phyloP scores from a whole-genome alignment of 2,888 invertebrate genomes.

The Plusia festucae region DNA sequence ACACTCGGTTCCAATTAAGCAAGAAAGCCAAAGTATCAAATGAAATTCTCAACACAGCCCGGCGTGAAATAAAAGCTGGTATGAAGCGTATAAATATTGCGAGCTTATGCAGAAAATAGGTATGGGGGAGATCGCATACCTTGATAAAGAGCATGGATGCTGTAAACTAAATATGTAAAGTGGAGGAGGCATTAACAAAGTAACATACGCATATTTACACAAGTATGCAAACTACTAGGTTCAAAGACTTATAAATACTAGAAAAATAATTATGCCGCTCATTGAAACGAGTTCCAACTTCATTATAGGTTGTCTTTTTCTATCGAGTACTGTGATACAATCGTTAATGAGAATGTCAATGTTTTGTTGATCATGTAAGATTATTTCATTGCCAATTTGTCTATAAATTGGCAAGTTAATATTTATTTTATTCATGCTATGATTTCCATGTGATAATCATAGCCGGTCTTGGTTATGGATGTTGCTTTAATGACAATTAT shows the following conservation, averaged over 20 bases:
- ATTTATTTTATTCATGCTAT: slow-evolving; percentile 47
- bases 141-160: slow-evolving; percentile 68
- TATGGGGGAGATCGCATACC: slow-evolving; percentile 75
- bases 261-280: slow-evolving; percentile 51
- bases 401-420: slow-evolving; percentile 30
- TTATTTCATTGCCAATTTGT: slow-evolving; percentile 54
- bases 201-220: slow-evolving; percentile 52
- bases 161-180: slow-evolving; percentile 68
- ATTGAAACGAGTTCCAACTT: slow-evolving; percentile 48
- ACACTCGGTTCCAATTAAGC: slow-evolving; percentile 46
- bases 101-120: slow-evolving; percentile 73
- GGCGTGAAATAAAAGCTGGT: slow-evolving; percentile 59
- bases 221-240: slow-evolving; percentile 48
- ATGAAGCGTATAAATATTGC: slow-evolving; percentile 59
- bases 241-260: slow-evolving; percentile 50
- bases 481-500: slow-evolving; percentile 43
- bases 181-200: slow-evolving; percentile 65
- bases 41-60: slow-evolving; percentile 54
- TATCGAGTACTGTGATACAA: slow-evolving; percentile 40
- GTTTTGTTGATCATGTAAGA: slow-evolving; percentile 52
- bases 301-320: slow-evolving; percentile 44
- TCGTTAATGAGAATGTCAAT: slow-evolving; percentile 51
- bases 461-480: slow-evolving; percentile 32
- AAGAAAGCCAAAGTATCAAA: slow-evolving; percentile 56
- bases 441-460: slow-evolving; percentile 40